Conservation (phyloP, 2,888 invertebrate species). For the Thelaira solivaga region DNA sequence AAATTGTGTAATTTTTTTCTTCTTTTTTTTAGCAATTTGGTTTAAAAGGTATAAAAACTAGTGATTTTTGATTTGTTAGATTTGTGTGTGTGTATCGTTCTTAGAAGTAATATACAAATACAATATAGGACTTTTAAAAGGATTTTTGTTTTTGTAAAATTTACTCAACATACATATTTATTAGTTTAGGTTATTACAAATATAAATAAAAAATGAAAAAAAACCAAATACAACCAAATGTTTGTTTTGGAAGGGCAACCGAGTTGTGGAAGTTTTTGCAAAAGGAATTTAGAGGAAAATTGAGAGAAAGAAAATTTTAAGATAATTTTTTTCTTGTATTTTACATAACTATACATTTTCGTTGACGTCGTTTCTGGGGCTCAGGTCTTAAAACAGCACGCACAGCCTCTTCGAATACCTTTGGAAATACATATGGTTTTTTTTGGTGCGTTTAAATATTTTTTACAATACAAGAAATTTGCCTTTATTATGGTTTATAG, state of each 20-base stretch:
- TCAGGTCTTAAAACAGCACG: slow-evolving; percentile 97
- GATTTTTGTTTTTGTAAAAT: slow-evolving; percentile 27
- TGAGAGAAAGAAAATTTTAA: slow-evolving; percentile 36
- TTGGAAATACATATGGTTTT: slow-evolving; percentile 60
- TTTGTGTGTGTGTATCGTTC: slow-evolving; percentile 49
- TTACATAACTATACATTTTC: slow-evolving; percentile 91
- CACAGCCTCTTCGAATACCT: slow-evolving; percentile 99
- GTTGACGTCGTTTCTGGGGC: slow-evolving; percentile 95
- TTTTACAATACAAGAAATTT: not conserved
- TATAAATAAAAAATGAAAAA: slow-evolving; percentile 25
- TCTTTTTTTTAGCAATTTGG: slow-evolving; percentile 41
- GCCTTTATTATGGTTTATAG: too few species aligned
- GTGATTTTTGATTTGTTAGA: slow-evolving; percentile 39
- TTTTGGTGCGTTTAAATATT: slow-evolving; percentile 15
- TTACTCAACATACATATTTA: slow-evolving; percentile 23
- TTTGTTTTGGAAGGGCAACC: slow-evolving; percentile 6
- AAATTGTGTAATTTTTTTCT: slow-evolving; percentile 9
- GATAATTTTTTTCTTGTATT: slow-evolving; percentile 67
- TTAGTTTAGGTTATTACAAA: too few species aligned
- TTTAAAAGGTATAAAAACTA: slow-evolving; percentile 63
- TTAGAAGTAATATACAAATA: slow-evolving; percentile 46
- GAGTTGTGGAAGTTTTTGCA: slow-evolving; percentile 12
- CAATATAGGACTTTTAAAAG: slow-evolving; percentile 51
- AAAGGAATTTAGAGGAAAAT: slow-evolving; percentile 13
- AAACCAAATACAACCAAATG: slow-evolving; percentile 47